These are phyloP conservation scores for Bibio marci DNA, from an alignment of 2,888 invertebrate species.

Conservation along the genomic window DNA sequence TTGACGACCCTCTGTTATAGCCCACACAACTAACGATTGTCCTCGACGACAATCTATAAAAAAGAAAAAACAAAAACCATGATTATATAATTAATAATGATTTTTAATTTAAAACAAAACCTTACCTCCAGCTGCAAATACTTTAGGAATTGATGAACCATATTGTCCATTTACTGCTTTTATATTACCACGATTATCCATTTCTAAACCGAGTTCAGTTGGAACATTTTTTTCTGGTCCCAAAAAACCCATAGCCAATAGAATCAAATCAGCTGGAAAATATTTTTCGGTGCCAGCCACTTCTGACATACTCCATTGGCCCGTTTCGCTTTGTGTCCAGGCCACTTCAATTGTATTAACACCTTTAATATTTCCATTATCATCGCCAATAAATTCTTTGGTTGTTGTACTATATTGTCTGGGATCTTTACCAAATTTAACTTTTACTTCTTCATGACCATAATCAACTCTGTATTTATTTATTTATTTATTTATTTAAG, in stretches of 20 bases:
- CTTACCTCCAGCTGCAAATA: slow-evolving; percentile 91
- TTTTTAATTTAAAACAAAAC: slow-evolving; percentile 6
- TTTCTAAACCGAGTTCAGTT: slow-evolving; percentile 57
- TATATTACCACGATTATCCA: slow-evolving; percentile 87
- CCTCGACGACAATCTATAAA: slow-evolving; percentile 85
- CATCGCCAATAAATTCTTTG: slow-evolving; percentile 87
- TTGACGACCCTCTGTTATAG: slow-evolving; percentile 95
- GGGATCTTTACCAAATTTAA: slow-evolving; percentile 85
- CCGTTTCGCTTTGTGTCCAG: slow-evolving; percentile 83
- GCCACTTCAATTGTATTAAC: slow-evolving; percentile 80
- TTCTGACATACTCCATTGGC: slow-evolving; percentile 90
- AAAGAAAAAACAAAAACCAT: slow-evolving; percentile 12
- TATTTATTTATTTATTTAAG: too few relatives aligned
- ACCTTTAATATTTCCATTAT: slow-evolving; percentile 66
- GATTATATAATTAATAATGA: too few relatives aligned
- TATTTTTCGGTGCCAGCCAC: slow-evolving; percentile 59
- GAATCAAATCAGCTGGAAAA: slow-evolving; percentile 75
- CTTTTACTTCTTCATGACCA: slow-evolving; percentile 90
- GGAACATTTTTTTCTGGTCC: slow-evolving; percentile 87
- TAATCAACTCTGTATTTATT: slow-evolving; percentile 72
- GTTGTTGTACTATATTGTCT: slow-evolving; percentile 85
- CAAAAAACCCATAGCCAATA: slow-evolving; percentile 97
- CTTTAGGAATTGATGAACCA: slow-evolving; percentile 59
- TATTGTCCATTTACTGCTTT: slow-evolving; percentile 63
- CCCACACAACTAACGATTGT: slow-evolving; percentile 98